phyloP scores from a whole-genome alignment of 2,113 vertebrate genomes.

The Aspidoscelis tigris region DNA sequence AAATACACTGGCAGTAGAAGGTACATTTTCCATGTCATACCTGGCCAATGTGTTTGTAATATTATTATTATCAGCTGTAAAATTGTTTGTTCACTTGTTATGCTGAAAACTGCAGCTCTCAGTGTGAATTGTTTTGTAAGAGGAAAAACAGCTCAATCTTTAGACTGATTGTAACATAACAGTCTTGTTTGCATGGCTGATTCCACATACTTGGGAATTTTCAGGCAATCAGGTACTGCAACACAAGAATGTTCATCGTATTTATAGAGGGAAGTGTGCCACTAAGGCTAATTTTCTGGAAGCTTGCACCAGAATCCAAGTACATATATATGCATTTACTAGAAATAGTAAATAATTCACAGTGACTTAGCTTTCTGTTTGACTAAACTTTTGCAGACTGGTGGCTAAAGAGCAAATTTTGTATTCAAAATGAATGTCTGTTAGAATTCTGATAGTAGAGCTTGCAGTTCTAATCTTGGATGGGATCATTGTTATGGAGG shows the following conservation, averaged over 20 bases:
- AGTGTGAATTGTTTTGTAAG: not conserved
- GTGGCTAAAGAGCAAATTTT: not conserved
- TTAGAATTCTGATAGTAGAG: not conserved
- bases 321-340: not conserved
- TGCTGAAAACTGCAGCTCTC: not conserved
- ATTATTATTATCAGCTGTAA: too few species aligned
- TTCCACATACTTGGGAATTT: not conserved
- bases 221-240: not conserved
- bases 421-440: too few species aligned
- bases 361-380: not conserved
- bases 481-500: not conserved
- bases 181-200: not conserved
- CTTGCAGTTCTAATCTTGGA: not conserved
- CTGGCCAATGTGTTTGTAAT: not conserved
- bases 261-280: not conserved
- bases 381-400: not conserved
- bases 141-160: not conserved
- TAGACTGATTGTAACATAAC: not conserved
- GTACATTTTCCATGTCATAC: not conserved
- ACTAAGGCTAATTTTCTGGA: not conserved
- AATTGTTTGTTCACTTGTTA: not conserved
- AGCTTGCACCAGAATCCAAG: conserved; percentile 2
- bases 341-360: not conserved
- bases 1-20: not conserved
- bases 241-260: not conserved